Conservation (phyloP, 2,113 vertebrate species). For the Crypturellus undulatus region DNA sequence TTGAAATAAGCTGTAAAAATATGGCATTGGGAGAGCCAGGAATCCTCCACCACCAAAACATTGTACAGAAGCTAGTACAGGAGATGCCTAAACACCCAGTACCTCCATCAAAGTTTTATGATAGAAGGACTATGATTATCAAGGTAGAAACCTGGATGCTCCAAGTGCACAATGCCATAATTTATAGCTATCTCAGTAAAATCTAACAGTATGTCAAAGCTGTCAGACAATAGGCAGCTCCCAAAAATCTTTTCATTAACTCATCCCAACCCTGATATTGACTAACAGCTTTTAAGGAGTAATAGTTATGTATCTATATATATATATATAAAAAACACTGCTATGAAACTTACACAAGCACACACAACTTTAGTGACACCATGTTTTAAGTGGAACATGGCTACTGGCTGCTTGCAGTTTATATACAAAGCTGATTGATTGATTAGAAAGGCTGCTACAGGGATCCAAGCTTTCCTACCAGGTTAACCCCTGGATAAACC, state of each 20-base stretch:
- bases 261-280: constrained; percentile 19
- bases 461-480: neutral
- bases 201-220: neutral
- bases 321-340: neutral
- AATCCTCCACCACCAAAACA: constrained; percentile 27
- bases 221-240: constrained; percentile 1
- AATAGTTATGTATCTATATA: constrained; percentile 9
- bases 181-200: neutral
- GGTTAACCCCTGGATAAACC: neutral
- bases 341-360: constrained; percentile 44
- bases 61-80: neutral
- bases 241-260: constrained; percentile 24
- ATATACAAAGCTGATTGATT: constrained; percentile 44
- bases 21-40: constrained; percentile 10
- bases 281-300: constrained; percentile 29
- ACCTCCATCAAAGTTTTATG: neutral
- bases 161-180: neutral
- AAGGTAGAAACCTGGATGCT: neutral
- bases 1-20: neutral
- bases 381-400: constrained; percentile 10
- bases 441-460: neutral
- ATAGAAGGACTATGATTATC: neutral
- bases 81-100: neutral
- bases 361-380: neutral
- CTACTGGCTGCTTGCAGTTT: neutral